phyloP scores from a whole-genome alignment of 2,888 invertebrate genomes.

The Adela reaumurella region DNA sequence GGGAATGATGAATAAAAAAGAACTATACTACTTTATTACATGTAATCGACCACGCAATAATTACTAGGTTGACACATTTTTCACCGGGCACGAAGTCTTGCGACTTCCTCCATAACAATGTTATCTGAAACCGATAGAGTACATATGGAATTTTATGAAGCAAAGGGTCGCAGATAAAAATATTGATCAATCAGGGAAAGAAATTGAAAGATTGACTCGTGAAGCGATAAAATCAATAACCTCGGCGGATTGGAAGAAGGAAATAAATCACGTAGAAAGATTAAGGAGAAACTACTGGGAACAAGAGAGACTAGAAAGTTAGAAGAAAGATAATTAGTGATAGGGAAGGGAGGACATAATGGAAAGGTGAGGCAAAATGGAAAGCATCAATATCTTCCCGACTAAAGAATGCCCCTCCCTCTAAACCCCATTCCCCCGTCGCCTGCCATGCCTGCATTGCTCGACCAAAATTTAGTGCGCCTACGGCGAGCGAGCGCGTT shows the following conservation, averaged over 20 bases:
- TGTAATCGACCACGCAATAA: background rate
- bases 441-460: too few relatives aligned
- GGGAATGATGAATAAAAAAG: conserved; percentile 10
- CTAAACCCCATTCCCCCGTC: too few relatives aligned
- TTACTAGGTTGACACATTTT: background rate
- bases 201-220: conserved; percentile 14
- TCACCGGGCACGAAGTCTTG: background rate
- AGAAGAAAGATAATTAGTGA: too few relatives aligned
- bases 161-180: conserved; percentile 19
- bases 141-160: conserved; percentile 15
- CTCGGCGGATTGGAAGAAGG: conserved; percentile 13
- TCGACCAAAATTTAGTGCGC: too few relatives aligned
- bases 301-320: background rate
- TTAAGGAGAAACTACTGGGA: conserved; percentile 10
- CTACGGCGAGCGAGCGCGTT: too few relatives aligned
- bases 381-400: too few relatives aligned
- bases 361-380: too few relatives aligned
- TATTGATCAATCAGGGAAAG: conserved; percentile 13
- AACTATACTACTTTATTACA: conserved; percentile 3
- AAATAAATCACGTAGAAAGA: conserved; percentile 11
- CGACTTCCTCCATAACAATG: too few relatives aligned
- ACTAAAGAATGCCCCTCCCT: too few relatives aligned
- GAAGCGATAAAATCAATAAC: conserved; percentile 13
- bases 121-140: conserved; percentile 6
- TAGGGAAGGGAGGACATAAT: too few relatives aligned